phyloP scores from a whole-genome alignment of 2,113 vertebrate genomes.

The Scalopus aquaticus region DNA sequence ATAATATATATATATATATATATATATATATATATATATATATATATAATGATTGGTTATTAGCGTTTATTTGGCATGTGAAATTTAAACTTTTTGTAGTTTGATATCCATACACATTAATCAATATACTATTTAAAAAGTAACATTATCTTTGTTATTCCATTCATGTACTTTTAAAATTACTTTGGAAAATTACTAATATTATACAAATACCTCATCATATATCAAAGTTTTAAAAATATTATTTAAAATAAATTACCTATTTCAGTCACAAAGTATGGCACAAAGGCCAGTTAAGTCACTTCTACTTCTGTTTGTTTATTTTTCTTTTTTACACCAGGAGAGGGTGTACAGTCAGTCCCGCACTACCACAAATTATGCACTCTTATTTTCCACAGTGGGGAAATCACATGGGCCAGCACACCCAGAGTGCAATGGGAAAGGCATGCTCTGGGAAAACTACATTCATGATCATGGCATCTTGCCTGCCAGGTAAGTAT shows the following conservation, averaged over 20 bases:
- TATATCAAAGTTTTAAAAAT: background rate
- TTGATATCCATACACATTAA: background rate
- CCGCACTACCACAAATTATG: too few species aligned
- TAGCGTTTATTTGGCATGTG: background rate
- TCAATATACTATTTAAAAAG: background rate
- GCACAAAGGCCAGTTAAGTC: background rate
- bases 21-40: too few species aligned
- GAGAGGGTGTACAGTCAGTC: too few species aligned
- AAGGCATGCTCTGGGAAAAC: too few species aligned
- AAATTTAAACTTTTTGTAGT: background rate
- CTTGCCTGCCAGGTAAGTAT: too few species aligned
- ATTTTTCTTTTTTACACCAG: too few species aligned
- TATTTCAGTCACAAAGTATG: background rate
- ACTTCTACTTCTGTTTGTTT: background rate
- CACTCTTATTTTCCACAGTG: too few species aligned
- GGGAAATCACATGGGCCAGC: too few species aligned
- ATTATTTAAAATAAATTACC: conserved; percentile 26
- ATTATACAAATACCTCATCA: background rate
- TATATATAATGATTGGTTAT: background rate
- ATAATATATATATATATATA: too few species aligned
- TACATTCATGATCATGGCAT: too few species aligned
- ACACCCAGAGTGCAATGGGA: too few species aligned
- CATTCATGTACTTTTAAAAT: background rate
- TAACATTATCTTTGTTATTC: background rate
- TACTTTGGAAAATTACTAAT: background rate